These are phyloP conservation scores for Pelecanus crispus DNA, from an alignment of 2,113 vertebrate genomes.

Conservation along the genomic window DNA sequence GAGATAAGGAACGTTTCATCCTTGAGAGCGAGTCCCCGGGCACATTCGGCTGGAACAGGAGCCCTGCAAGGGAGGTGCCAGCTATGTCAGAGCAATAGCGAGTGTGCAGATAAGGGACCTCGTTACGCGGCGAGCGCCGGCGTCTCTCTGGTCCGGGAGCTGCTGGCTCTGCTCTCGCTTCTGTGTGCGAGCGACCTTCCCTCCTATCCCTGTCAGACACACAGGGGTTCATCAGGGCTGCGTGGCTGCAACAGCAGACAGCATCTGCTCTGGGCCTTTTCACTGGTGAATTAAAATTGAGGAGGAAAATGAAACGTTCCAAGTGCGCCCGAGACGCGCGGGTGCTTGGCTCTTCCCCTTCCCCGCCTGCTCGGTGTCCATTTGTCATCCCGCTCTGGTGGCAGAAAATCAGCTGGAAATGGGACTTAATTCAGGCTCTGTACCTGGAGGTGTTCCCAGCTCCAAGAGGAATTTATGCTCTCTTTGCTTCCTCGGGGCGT, in stretches of 20 bases:
- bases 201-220: neutral
- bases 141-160: neutral
- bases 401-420: neutral
- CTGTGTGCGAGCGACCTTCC: neutral
- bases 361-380: neutral
- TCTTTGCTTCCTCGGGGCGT: neutral
- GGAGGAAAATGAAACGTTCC: neutral
- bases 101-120: neutral
- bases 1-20: neutral
- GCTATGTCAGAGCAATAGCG: neutral
- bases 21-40: neutral
- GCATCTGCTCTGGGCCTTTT: neutral
- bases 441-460: neutral
- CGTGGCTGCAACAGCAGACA: neutral
- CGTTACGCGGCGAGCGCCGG: accelerated
- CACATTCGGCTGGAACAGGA: neutral
- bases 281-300: neutral
- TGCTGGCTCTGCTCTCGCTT: neutral
- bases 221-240: neutral
- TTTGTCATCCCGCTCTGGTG: neutral
- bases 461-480: neutral
- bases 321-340: accelerated
- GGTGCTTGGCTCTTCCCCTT: neutral
- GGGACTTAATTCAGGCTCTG: neutral
- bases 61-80: neutral